Evolutionary conservation across 2,888 invertebrate species (phyloP), one percentile per base, ranked within the genome.

Genomic region (Agapostemon virescens): DNA sequence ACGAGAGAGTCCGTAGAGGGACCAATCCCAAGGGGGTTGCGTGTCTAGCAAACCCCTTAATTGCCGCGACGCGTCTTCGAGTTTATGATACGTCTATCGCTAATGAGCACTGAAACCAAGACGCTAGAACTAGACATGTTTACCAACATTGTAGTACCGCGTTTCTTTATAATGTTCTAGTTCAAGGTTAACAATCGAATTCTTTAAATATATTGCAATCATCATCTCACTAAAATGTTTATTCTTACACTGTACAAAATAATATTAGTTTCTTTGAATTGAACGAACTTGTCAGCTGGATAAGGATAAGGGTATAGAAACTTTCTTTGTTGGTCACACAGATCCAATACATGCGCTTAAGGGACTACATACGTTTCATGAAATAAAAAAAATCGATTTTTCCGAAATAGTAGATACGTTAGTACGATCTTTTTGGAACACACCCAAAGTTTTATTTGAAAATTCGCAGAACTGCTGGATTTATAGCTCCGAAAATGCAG

Each of bases 31-130:
- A 61, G 33, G 33, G 58, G 61, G 1, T 61, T 33, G 55, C 55
- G 55, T 61, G 61, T 61, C 61, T 61, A 30, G 61, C 30, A 33
- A 33, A 61, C 61, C 61, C 17, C 30, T 61, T 61, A 61, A 61
- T 61, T 61, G 61, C 33, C 15, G 61, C 61, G 61, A 61, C 61
- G 33, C 61, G 20, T 61, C 30, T 61, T 61, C 61, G 7, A 20
- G 61, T 61, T 61, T 61, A 61, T 33, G 61, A 61, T 61, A 61
- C 61, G 61, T 30, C 61, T 30, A 61, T 30, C 20, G 61, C 61
- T 61, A 61, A 33, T 33, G 33, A 61, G 61, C 33, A 61, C 30
- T 30, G 61, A 30, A 9, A 33, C 20, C 61, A 61, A 33, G 30
- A 61, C 33, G 30, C 61, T 33, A 33, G 11, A 33, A 61, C 17